Evolutionary conservation across 2,888 invertebrate genomes (phyloP), one percentile per base, ranked within the genome.

Genomic region (Amaurobius ferox): DNA sequence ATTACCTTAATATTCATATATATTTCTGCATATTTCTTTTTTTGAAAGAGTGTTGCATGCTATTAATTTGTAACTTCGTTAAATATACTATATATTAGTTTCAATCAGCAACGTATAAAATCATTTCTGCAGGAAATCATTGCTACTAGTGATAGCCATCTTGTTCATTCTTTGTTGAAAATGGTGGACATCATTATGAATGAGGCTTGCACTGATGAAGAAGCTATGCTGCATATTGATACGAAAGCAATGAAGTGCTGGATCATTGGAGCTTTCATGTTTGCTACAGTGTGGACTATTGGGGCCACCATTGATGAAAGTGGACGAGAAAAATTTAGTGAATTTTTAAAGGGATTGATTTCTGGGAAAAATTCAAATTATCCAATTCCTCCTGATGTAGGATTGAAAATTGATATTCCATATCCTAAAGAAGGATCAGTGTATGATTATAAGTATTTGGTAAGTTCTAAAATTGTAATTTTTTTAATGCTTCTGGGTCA

Each of bases 221-320:
- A 94, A 94, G 90, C 90, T 0, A 29, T 73, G 35, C 39, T 40
- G 1, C 68, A 68, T 16, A 89, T 89, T 19, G 95, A 95, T 88
- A 93, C 94, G 62, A 94, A 94, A 90, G 94, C 94, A 91, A 91
- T 95, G 1, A 92, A 93, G 67, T 92, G 93, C 9, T 92, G 91
- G 91, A 89, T 91, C 44, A 87, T 91, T 88, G 92, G 91, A 88
- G 90, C 95, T 0, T 94, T 96, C 88, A 92, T 97, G 90, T 94
- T 94, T 90, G 93, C 95, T 0, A 91, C 96, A 67, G 93, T 95
- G 1, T 98, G 98, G 98, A 96, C 97, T 0, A 92, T 97, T 28
- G 97, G 94, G 0, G 97, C 96, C 0, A 94, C 95, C 79, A 91
- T 97, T 39, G 95, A 97, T 90, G 92, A 92, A 0, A 93, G 94